phyloP scores from a whole-genome alignment of 2,888 invertebrate species.

The Diachrysia chrysitis region DNA sequence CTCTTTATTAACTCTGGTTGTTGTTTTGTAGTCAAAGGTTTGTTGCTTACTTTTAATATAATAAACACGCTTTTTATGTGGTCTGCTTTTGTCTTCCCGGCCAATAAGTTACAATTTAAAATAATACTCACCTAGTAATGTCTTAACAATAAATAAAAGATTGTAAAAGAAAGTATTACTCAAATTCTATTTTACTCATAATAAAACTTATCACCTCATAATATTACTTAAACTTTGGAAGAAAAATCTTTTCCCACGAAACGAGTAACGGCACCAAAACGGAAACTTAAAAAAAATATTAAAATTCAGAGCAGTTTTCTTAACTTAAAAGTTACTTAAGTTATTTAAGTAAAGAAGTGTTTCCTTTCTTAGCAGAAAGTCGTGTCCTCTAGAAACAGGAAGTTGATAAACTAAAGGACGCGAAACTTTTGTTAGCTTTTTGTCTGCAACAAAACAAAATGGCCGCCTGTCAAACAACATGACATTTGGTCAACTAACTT shows the following conservation, averaged over 20 bases:
- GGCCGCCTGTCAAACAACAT: conserved; percentile 41
- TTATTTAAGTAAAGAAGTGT: conserved; percentile 64
- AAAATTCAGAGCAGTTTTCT: conserved; percentile 59
- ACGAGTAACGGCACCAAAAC: conserved; percentile 28
- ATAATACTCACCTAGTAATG: neutral
- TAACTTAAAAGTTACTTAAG: conserved; percentile 60
- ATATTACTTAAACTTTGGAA: neutral
- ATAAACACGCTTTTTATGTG: neutral
- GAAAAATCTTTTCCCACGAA: conserved; percentile 18
- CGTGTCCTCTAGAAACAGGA: conserved; percentile 63
- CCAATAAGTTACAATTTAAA: neutral
- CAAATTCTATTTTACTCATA: neutral
- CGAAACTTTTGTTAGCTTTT: conserved; percentile 61
- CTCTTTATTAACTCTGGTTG: neutral
- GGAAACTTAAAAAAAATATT: conserved; percentile 44
- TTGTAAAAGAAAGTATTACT: no score
- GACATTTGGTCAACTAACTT: conserved; percentile 51
- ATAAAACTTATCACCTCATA: conserved; percentile 5
- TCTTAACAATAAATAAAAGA: neutral
- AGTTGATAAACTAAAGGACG: conserved; percentile 62
- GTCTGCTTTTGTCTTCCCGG: neutral
- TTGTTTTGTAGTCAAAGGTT: neutral
- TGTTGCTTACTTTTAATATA: neutral
- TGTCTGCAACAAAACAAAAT: conserved; percentile 52
- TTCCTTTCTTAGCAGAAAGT: conserved; percentile 62